A percentile compares a stretch with the other conserved stretches of the same genome.
Conservation (phyloP, 2,113 vertebrate species). For the Microcebus murinus region DNA sequence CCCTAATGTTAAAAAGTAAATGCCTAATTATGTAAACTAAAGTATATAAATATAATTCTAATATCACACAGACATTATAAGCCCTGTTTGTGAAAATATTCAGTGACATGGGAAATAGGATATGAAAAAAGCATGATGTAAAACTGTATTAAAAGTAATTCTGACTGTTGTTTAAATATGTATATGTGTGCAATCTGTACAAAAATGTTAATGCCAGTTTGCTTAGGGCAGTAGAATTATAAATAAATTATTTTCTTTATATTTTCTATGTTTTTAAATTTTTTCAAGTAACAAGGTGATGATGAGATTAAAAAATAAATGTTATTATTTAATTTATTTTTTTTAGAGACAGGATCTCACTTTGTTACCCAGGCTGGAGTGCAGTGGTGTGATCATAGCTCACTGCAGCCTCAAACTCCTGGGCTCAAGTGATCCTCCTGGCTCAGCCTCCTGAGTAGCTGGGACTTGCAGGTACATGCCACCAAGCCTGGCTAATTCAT, state of each 20-base stretch:
- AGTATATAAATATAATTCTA: neutral
- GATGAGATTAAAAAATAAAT: neutral
- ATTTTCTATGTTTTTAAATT: neutral
- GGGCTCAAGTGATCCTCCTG: no score
- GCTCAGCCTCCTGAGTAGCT: no score
- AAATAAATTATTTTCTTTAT: constrained; percentile 5
- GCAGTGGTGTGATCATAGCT: no score
- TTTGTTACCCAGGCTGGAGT: no score
- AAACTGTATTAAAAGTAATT: constrained; percentile 2
- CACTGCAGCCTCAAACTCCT: no score
- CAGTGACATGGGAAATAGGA: neutral
- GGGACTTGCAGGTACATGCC: no score
- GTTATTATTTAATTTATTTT: neutral
- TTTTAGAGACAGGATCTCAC: no score
- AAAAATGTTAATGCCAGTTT: constrained; percentile 30
- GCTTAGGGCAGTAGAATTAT: neutral
- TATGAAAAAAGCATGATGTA: neutral
- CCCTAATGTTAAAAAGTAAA: constrained; percentile 33
- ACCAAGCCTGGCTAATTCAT: no score
- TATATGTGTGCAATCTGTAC: neutral
- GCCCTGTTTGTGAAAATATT: neutral
- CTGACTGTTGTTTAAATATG: neutral
- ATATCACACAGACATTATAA: neutral
- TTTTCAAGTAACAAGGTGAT: constrained; percentile 20
- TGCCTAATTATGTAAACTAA: neutral